These are phyloP conservation scores for Pelagia noctiluca DNA, from an alignment of 30 jellyfish, hydroid and myxozoan species.

Conservation along the genomic window DNA sequence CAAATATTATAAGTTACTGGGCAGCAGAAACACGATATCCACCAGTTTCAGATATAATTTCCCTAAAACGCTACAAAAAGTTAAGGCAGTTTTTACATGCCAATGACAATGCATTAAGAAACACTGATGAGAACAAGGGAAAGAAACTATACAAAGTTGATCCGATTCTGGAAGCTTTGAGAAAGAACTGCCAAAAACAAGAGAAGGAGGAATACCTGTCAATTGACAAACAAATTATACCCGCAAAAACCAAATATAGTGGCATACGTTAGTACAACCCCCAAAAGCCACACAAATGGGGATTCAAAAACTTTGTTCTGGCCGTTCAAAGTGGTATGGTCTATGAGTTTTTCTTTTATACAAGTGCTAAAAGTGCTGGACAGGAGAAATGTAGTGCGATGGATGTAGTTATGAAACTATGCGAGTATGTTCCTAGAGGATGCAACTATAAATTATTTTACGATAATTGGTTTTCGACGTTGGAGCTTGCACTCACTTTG, in stretches of 20 bases:
- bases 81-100: conserved; percentile 20
- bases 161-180: not conserved
- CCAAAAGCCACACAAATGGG: conserved; percentile 39
- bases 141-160: too few species aligned
- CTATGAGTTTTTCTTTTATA: conserved; percentile 32
- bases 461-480: conserved; percentile 62
- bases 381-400: conserved; percentile 9
- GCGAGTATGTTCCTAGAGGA: too few species aligned
- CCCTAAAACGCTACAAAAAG: conserved; percentile 28
- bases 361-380: conserved; percentile 36
- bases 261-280: conserved; percentile 58
- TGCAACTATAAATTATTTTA: not conserved
- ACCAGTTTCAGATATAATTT: not conserved
- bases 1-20: not conserved
- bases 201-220: conserved; percentile 17
- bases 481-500: not conserved
- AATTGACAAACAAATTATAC: conserved; percentile 11
- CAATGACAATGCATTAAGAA: conserved; percentile 4
- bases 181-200: not conserved
- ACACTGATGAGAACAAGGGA: not conserved
- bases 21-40: not conserved
- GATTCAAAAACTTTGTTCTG: conserved; percentile 59
- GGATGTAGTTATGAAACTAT: conserved; percentile 20
- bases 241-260: conserved; percentile 27
- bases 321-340: conserved; percentile 38